Conservation (phyloP, 1,140 invertebrate genomes). For the Helicoverpa zea region DNA sequence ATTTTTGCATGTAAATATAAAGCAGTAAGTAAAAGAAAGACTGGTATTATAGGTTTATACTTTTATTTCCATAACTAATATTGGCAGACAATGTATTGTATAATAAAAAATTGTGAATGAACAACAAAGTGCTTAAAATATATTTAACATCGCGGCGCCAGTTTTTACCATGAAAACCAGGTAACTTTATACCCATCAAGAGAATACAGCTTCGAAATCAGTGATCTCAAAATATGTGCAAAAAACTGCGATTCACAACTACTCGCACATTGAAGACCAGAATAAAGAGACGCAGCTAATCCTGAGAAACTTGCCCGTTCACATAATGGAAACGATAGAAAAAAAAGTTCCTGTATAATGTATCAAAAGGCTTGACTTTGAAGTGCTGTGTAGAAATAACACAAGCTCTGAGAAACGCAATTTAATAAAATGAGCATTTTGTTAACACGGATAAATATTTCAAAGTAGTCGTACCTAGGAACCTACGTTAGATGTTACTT, state of each 20-base stretch:
- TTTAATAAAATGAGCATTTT: background rate
- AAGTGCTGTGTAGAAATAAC: background rate
- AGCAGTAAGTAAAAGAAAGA: background rate
- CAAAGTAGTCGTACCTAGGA: too few relatives aligned
- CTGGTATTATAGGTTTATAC: background rate
- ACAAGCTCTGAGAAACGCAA: background rate
- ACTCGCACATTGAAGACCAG: background rate
- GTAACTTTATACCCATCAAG: slow-evolving; percentile 27
- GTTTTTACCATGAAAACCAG: slow-evolving; percentile 19
- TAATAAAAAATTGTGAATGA: background rate
- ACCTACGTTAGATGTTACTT: too few relatives aligned
- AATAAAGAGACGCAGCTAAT: slow-evolving; percentile 27
- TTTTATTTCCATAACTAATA: background rate
- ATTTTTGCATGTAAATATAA: background rate
- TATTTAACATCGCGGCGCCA: background rate
- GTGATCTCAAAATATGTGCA: slow-evolving; percentile 22
- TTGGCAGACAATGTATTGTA: background rate
- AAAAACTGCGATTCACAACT: slow-evolving; percentile 22
- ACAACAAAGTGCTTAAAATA: background rate
- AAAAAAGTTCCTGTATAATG: slow-evolving; percentile 42
- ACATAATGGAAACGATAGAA: slow-evolving; percentile 34
- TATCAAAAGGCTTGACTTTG: slow-evolving; percentile 35
- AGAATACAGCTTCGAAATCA: slow-evolving; percentile 38
- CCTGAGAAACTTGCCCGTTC: slow-evolving; percentile 33
- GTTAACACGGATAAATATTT: too few relatives aligned